Evolutionary conservation across 2,888 invertebrate species (phyloP), one percentile per base, ranked within the genome.

Genomic region (Brachyptera putata): DNA sequence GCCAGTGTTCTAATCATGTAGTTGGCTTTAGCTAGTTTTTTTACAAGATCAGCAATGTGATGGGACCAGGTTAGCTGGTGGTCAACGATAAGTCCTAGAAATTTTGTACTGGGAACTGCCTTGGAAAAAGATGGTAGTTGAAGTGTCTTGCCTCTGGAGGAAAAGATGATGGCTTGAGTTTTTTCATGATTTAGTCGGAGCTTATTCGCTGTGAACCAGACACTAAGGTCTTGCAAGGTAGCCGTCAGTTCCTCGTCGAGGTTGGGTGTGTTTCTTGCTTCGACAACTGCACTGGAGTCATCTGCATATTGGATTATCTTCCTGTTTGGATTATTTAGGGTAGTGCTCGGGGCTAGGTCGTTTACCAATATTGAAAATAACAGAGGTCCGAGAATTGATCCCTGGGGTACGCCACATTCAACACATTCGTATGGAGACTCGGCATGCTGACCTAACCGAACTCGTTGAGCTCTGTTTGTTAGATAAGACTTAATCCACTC

Each of bases 351-450:
- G 46, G 22, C 46, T 18, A 53, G 21, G 13, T 36, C 34, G n/a
- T 53, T 53, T 3, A 34, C 34, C 4, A 34, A 36, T 2, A 36
- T 21, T 3, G 34, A 34, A 36, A 53, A 53, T 18, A 53, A 21
- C 9, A 34, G 16, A 14, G 53, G 53, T n/a, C 53, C 34, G 3
- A 53, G 34, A 3, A 53, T 34, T n/a, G 53, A 53, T 18, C 53
- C 36, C 34, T 53, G 53, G 3, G 53, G 53, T 16, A 53, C 34
- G 21, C 53, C 53, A 30, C 34, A 34, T 36, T 53, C 34, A 21
- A 53, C 21, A 18, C 4, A 13, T 26, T 26, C 49, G 26, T 30
- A 50, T n/a, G n/a, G n/a, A n/a, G n/a, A n/a, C n/a, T n/a, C n/a
- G n/a, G n/a, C n/a, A n/a, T n/a, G n/a, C n/a, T 14, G 13, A n/a